Base-by-base conservation (phyloP, 1,140 invertebrate genomes). In the Littorina saxatilis region DNA sequence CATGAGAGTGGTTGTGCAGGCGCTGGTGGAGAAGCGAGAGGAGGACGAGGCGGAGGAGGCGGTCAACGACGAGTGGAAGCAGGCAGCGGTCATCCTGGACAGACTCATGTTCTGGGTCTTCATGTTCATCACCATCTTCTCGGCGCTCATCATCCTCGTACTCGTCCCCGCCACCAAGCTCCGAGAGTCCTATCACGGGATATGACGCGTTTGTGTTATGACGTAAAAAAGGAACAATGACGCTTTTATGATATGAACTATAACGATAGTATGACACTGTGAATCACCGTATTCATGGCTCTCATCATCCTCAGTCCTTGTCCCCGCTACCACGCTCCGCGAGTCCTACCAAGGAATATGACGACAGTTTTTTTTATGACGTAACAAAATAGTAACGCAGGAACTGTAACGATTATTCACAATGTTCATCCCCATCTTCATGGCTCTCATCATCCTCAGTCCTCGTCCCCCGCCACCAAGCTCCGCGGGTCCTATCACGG, bases 21-120 rank as follows among this genome's bases (percentile, higher is more conserved):
- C 55, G 52, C 79, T 88, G 9, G 83, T 87, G 5, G 80, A 79
- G 17, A 85, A 87, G 80, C 82, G 76, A 72, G 87, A 89, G 29
- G 82, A 83, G 11, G 86, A 87, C 55, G 86, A 87, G 63, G 74
- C 66, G n/a, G 82, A 85, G 32, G 68, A 81, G 32, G 85, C 88
- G 40, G 84, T 90, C 37, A 83, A 85, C 27, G 86, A 91, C 79
- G 99, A 99, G 93, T 99, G 99, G 99, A 99, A 99, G 91, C 99
- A 99, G 92, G 98, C 99, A 11, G 98, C 98, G 37, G 99, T 99
- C 97, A 98, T 99, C 47, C 99, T 99, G 86, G 99, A 99, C 94
- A 95, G 98, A 88, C 94, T 99, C 70, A 97, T 99, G 92, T 94
- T 99, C 80, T 98, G 98, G 92, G 96, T 99, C 87, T 99, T 99